phyloP scores from a whole-genome alignment of 2,888 invertebrate species.

The Patella ulyssiponensis region DNA sequence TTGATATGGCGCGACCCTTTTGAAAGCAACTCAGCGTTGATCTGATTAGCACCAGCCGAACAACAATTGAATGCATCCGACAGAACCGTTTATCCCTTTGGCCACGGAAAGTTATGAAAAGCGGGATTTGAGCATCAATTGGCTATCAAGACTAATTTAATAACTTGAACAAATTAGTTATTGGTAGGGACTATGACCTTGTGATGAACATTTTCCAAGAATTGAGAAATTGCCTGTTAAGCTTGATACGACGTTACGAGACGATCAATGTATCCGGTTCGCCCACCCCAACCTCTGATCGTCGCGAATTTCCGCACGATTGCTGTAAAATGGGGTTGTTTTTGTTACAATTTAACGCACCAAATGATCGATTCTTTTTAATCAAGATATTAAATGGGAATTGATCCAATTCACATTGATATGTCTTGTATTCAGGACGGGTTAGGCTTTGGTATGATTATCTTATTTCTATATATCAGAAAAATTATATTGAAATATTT shows the following conservation, averaged over 20 bases:
- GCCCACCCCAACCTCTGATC: too few relatives aligned
- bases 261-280: neutral
- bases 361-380: too few relatives aligned
- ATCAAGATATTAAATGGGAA: too few relatives aligned
- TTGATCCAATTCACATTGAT: too few relatives aligned
- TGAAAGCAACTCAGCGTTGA: neutral
- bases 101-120: slow-evolving; percentile 10
- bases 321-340: too few relatives aligned
- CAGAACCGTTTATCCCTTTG: slow-evolving; percentile 3
- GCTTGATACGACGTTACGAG: neutral
- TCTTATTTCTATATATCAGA: too few relatives aligned
- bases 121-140: slow-evolving; percentile 6
- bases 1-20: slow-evolving; percentile 7
- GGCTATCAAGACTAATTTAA: slow-evolving; percentile 7
- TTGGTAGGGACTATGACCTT: neutral
- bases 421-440: too few relatives aligned
- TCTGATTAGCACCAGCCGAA: neutral
- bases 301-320: too few relatives aligned
- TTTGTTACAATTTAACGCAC: too few relatives aligned
- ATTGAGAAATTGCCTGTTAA: neutral
- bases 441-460: too few relatives aligned
- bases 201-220: neutral
- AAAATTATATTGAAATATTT: too few relatives aligned
- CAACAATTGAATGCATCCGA: slow-evolving; percentile 4
- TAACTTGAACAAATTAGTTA: slow-evolving; percentile 9